phyloP scores from a whole-genome alignment of 2,797 vertebrate genomes.

The Hydrolagus colliei region DNA sequence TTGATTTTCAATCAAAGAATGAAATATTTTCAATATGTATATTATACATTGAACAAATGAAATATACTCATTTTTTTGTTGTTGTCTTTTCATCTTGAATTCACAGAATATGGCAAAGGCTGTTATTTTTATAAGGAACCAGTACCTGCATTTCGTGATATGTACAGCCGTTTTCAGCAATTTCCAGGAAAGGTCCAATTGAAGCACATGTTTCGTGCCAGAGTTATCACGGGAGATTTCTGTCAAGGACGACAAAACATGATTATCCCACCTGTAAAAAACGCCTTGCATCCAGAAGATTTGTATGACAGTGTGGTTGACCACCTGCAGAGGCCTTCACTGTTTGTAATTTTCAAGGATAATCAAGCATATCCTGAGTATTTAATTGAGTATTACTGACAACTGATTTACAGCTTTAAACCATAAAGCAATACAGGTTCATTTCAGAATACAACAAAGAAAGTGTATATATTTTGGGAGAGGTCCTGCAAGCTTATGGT shows the following conservation, averaged over 20 bases:
- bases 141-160: slow-evolving; percentile 37
- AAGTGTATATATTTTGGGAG: too few species aligned
- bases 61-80: too few species aligned
- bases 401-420: neutral
- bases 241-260: slow-evolving; percentile 26
- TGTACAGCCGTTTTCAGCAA: slow-evolving; percentile 39
- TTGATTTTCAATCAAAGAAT: too few species aligned
- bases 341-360: slow-evolving; percentile 56
- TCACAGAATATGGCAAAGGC: slow-evolving; percentile 47
- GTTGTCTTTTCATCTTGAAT: slow-evolving; percentile 35
- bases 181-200: neutral
- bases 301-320: slow-evolving; percentile 56
- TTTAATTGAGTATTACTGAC: slow-evolving; percentile 49
- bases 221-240: slow-evolving; percentile 55
- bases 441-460: too few species aligned
- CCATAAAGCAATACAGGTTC: too few species aligned
- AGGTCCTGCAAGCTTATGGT: too few species aligned
- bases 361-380: slow-evolving; percentile 60
- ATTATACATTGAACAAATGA: too few species aligned
- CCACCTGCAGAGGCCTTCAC: neutral
- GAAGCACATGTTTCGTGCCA: slow-evolving; percentile 52
- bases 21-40: too few species aligned
- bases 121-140: slow-evolving; percentile 57
- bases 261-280: slow-evolving; percentile 44
- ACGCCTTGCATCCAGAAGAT: slow-evolving; percentile 33